Conservation (phyloP, 1,140 invertebrate genomes). For the Drosophila leontia region DNA sequence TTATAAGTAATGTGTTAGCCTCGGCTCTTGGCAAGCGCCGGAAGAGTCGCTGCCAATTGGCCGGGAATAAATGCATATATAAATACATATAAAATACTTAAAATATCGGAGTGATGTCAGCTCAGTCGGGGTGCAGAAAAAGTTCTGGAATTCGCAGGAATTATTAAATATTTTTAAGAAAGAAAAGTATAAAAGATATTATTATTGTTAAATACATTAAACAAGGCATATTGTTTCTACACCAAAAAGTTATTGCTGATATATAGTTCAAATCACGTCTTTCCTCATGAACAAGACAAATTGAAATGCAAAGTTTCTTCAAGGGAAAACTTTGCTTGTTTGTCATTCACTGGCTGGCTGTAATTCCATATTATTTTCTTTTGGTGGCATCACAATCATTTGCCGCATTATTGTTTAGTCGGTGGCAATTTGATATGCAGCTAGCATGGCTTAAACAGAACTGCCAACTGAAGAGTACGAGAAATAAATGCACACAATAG, state of each 20-base stretch:
- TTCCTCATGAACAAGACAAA: neutral
- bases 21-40: constrained; percentile 44
- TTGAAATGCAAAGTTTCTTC: constrained; percentile 8
- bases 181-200: neutral
- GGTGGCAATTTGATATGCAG: constrained; percentile 56
- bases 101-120: constrained; percentile 44
- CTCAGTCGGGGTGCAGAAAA: neutral
- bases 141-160: neutral
- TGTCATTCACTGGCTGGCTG: constrained; percentile 50
- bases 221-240: neutral
- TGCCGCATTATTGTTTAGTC: constrained; percentile 38
- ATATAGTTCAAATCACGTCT: neutral
- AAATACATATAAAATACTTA: constrained; percentile 23
- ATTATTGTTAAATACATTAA: neutral
- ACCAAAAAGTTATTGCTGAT: neutral
- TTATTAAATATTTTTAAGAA: neutral
- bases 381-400: constrained; percentile 37
- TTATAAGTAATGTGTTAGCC: constrained; percentile 58
- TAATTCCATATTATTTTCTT: constrained; percentile 49
- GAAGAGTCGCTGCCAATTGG: constrained; percentile 40
- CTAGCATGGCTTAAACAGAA: constrained; percentile 41
- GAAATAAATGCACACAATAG: constrained; percentile 52
- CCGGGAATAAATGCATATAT: constrained; percentile 34
- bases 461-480: constrained; percentile 9
- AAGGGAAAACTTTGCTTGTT: constrained; percentile 11